These are phyloP conservation scores for Calypte anna DNA, from an alignment of 2,113 vertebrate genomes.

Conservation along the genomic window DNA sequence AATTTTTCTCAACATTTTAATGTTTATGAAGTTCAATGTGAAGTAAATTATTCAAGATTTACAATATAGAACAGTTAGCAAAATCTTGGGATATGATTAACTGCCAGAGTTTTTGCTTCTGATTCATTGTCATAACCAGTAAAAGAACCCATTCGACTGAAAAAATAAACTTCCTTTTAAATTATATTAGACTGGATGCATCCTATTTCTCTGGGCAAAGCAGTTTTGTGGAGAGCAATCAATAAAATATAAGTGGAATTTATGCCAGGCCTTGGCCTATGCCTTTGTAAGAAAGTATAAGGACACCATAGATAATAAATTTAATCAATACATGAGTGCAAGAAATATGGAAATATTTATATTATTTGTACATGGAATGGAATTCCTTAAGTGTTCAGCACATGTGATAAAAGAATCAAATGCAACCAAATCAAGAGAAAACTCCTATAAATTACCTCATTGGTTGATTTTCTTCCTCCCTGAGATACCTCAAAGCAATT, in stretches of 20 bases:
- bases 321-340: neutral
- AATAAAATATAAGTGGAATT: slow-evolving; percentile 21
- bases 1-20: neutral
- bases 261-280: neutral
- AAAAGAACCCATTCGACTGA: neutral
- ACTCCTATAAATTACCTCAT: neutral
- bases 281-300: neutral
- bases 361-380: neutral
- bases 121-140: neutral
- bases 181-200: neutral
- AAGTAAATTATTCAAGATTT: neutral
- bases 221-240: neutral
- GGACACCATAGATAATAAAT: neutral
- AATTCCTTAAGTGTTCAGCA: neutral
- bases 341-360: neutral
- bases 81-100: neutral
- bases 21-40: neutral
- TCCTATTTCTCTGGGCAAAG: neutral
- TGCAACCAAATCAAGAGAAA: neutral
- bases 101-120: neutral
- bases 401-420: neutral
- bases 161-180: slow-evolving; percentile 9
- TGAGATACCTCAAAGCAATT: neutral
- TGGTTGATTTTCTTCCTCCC: neutral
- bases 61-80: neutral